These are phyloP conservation scores for Bicyclus anynana DNA, from an alignment of 1,140 invertebrate species.

Conservation along the genomic window DNA sequence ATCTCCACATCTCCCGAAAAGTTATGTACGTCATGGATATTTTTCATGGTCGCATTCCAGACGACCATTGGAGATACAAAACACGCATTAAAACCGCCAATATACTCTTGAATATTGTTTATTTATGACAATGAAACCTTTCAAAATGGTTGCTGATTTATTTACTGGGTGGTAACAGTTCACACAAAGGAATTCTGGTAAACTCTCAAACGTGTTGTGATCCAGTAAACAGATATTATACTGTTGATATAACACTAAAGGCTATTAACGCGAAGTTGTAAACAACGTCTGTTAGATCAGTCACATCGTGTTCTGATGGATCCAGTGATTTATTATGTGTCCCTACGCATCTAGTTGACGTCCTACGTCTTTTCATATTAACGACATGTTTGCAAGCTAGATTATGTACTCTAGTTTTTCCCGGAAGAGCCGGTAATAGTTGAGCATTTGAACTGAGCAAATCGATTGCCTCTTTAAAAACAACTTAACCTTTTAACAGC, in stretches of 20 bases:
- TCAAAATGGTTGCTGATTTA: neutral
- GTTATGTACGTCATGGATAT: neutral
- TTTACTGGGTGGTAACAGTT: neutral
- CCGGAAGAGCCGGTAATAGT: too few species aligned
- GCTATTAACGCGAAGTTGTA: neutral
- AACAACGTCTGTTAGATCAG: neutral
- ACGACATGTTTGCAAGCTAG: too few species aligned
- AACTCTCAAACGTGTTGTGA: neutral
- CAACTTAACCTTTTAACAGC: too few species aligned
- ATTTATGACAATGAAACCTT: slow-evolving; percentile 12
- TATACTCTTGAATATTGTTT: slow-evolving; percentile 14
- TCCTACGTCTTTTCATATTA: too few species aligned
- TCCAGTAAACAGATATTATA: neutral
- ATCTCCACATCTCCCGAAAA: too few species aligned
- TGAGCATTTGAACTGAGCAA: too few species aligned
- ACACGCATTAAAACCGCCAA: slow-evolving; percentile 35
- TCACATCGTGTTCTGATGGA: neutral
- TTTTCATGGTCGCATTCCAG: slow-evolving; percentile 21
- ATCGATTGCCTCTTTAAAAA: too few species aligned
- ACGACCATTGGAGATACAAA: slow-evolving; percentile 42
- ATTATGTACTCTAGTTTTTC: too few species aligned
- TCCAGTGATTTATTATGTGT: neutral
- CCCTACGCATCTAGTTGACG: too few species aligned
- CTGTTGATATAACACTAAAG: neutral
- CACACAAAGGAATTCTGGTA: neutral